These are phyloP conservation scores for Caenorhabditis drosophilae DNA, from an alignment of 2,888 invertebrate genomes.

Conservation along the genomic window DNA sequence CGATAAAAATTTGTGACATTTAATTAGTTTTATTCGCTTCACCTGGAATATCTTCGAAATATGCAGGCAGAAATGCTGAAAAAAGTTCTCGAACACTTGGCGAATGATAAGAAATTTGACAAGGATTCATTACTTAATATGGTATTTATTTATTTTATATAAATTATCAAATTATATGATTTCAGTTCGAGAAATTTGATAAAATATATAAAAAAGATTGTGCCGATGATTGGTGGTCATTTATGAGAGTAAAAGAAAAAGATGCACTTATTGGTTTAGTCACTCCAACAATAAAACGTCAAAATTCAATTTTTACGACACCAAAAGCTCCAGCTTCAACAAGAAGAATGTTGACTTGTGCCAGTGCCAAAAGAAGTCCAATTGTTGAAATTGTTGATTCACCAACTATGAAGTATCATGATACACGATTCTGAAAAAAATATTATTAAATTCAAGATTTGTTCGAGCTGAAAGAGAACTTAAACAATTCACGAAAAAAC, in stretches of 20 bases:
- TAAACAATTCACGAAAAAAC: conserved; percentile 11
- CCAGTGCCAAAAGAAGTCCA: conserved; percentile 22
- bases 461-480: conserved; percentile 22
- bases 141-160: neutral
- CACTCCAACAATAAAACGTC: conserved; percentile 8
- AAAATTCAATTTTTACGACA: conserved; percentile 7
- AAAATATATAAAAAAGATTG: conserved; percentile 15
- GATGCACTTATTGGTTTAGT: conserved; percentile 2
- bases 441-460: too few relatives aligned
- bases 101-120: conserved; percentile 6
- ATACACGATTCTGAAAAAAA: too few relatives aligned
- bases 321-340: conserved; percentile 25
- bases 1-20: too few relatives aligned
- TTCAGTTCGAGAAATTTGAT: conserved; percentile 16
- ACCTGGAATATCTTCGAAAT: conserved; percentile 17
- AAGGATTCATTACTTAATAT: conserved; percentile 7
- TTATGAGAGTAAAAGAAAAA: neutral
- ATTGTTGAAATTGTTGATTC: conserved; percentile 35
- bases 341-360: conserved; percentile 10
- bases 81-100: conserved; percentile 5
- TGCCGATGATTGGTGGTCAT: conserved; percentile 23
- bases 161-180: neutral
- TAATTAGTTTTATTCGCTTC: conserved; percentile 19
- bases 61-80: conserved; percentile 6
- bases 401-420: conserved; percentile 25